Conservation (phyloP, 2,797 vertebrate species). For the Lithobates pipiens region DNA sequence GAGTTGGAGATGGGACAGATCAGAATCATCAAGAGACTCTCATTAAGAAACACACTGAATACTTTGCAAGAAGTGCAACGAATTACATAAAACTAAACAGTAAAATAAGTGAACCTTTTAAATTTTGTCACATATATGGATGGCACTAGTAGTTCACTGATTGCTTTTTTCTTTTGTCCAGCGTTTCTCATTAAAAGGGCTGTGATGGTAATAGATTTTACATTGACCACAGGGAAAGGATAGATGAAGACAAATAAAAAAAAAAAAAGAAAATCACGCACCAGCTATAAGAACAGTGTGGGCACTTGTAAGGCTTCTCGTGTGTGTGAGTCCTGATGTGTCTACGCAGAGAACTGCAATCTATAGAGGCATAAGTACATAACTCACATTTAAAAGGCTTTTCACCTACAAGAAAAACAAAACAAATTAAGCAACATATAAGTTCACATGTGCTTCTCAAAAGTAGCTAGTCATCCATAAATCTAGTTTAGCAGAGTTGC, state of each 20-base stretch:
- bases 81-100: no score
- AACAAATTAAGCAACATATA: neutral
- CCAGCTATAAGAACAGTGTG: slow-evolving; percentile 74
- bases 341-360: slow-evolving; percentile 74
- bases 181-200: neutral
- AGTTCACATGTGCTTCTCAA: neutral
- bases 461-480: no score
- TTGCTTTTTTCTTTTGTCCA: neutral
- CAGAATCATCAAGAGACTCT: no score
- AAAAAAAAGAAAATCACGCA: slow-evolving; percentile 58
- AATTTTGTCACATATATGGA: neutral
- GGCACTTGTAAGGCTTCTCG: slow-evolving; percentile 75
- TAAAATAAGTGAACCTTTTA: no score
- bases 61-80: no score
- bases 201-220: neutral
- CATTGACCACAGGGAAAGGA: neutral
- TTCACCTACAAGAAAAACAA: slow-evolving; percentile 70
- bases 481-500: neutral
- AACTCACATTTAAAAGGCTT: slow-evolving; percentile 74
- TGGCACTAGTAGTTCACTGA: neutral
- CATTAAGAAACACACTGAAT: no score
- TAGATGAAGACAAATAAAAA: neutral
- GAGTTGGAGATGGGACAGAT: no score
- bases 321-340: slow-evolving; percentile 71
- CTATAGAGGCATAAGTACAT: slow-evolving; percentile 77